A percentile compares a stretch with the other conserved stretches of the same genome.
Conservation (phyloP, 2,888 invertebrate genomes). For the Chrysolina oricalcia region DNA sequence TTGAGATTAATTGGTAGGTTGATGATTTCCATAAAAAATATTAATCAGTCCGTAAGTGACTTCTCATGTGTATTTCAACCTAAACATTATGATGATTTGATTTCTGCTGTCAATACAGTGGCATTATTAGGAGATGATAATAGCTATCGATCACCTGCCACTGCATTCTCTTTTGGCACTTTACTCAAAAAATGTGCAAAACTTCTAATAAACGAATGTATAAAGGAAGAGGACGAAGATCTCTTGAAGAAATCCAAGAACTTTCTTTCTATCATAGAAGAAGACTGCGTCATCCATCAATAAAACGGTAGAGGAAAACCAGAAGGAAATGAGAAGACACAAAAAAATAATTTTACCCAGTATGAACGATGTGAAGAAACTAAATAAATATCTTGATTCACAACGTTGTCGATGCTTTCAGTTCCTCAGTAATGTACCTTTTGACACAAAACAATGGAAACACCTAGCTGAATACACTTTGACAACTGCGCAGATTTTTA, state of each 20-base stretch:
- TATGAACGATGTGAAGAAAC: conserved; percentile 13
- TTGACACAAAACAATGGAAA: conserved; percentile 31
- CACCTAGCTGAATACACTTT: conserved; percentile 42
- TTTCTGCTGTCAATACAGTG: neutral
- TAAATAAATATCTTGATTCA: conserved; percentile 19
- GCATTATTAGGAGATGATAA: conserved; percentile 4
- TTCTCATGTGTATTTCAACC: conserved; percentile 28
- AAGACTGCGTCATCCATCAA: conserved; percentile 23
- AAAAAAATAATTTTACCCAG: conserved; percentile 24
- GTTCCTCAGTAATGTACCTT: conserved; percentile 16
- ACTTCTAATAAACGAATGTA: conserved; percentile 18
- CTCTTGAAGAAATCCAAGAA: conserved; percentile 5
- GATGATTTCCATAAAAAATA: conserved; percentile 10
- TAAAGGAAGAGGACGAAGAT: conserved; percentile 20
- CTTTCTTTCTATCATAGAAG: conserved; percentile 18
- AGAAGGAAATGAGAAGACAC: conserved; percentile 19
- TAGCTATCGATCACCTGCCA: conserved; percentile 1
- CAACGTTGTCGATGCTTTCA: neutral
- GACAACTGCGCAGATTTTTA: conserved; percentile 47
- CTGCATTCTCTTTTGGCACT: conserved; percentile 22
- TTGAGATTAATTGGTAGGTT: conserved; percentile 23
- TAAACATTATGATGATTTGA: conserved; percentile 6
- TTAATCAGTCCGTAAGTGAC: conserved; percentile 7
- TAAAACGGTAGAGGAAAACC: conserved; percentile 31
- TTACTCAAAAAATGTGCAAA: too few relatives aligned